Conservation (phyloP, 2,888 invertebrate genomes). For the Arge pagana region DNA sequence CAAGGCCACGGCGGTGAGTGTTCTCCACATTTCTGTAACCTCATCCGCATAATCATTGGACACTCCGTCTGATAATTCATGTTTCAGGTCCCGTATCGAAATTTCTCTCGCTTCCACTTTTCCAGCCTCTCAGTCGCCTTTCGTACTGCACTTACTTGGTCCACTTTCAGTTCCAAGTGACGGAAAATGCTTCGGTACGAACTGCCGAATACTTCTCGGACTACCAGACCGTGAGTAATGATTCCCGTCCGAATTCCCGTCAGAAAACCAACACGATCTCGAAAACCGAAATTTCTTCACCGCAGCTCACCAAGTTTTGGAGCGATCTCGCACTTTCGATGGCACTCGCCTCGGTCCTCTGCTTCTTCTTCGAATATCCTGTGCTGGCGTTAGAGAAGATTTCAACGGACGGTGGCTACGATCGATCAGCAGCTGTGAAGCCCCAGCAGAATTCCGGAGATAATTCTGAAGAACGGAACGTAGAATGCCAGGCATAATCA, state of each 20-base stretch:
- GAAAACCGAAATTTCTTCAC: no score
- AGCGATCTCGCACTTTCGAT: conserved; percentile 21
- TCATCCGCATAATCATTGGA: neutral
- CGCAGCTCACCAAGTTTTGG: conserved; percentile 22
- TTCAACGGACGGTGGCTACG: neutral
- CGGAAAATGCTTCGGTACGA: conserved; percentile 21
- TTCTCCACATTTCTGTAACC: no score
- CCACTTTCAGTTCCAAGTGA: conserved; percentile 32
- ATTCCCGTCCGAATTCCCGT: no score
- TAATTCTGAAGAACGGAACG: neutral
- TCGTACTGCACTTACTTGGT: conserved; percentile 39
- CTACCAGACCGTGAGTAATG: conserved; percentile 21
- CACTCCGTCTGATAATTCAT: neutral
- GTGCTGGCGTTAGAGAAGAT: conserved; percentile 28
- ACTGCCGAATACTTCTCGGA: conserved; percentile 25
- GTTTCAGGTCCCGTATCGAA: conserved; percentile 32
- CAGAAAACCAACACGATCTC: no score
- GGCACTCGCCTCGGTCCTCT: conserved; percentile 22
- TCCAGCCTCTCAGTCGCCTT: conserved; percentile 37
- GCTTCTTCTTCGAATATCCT: conserved; percentile 29
- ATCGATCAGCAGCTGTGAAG: neutral
- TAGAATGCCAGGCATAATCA: no score
- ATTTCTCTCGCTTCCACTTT: conserved; percentile 34
- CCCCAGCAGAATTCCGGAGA: neutral
- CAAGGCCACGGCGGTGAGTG: conserved; percentile 59